Evolutionary conservation across 1,140 invertebrate species (phyloP), one percentile per base, ranked within the genome.

Genomic region (Sipha flava): DNA sequence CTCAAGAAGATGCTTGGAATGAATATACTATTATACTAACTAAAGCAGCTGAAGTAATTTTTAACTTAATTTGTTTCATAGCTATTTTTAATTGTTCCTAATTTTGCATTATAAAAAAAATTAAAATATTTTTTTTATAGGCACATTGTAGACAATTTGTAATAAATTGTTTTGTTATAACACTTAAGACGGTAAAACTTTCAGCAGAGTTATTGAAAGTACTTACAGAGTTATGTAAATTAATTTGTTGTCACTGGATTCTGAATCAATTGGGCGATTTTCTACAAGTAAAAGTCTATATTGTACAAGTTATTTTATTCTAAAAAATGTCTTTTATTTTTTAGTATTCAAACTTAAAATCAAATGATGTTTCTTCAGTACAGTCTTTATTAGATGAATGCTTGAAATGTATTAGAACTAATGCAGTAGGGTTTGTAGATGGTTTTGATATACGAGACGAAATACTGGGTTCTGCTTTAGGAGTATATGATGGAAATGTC

Each of bases 381-480:
- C 91, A 94, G 83, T 83, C 86, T 10, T 89, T 90, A 62, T 85
- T 95, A 45, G 90, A 93, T 82, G 88, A 89, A 29, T 86, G 94
- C 26, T 85, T 98, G 37, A 84, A 85, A 3, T 83, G 86, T 3
- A 88, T 98, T 31, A 89, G 96, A 80, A 92, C 93, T 2, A 95
- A 98, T 87, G 94, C 94, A 21, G 91, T 98, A 0, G 90, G 92
- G 9, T 86, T 98, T 7, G 95, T 97, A 0, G 96, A 98, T 85
- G 90, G 93, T 7, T 98, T 97, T 83, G 95, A 97, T 85, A 89
- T 95, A 52, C 88, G 90, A 49, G 96, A 98, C 85, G 89, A 91
- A 81, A 89, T 95, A 49, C 85, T 98, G 10, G 87, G 89, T 23
- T 97, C 95, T 12, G 90, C 93, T 0, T 85, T 98, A 2, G 96